phyloP scores from a whole-genome alignment of 2,797 vertebrate genomes.

The Poeciliopsis infans region DNA sequence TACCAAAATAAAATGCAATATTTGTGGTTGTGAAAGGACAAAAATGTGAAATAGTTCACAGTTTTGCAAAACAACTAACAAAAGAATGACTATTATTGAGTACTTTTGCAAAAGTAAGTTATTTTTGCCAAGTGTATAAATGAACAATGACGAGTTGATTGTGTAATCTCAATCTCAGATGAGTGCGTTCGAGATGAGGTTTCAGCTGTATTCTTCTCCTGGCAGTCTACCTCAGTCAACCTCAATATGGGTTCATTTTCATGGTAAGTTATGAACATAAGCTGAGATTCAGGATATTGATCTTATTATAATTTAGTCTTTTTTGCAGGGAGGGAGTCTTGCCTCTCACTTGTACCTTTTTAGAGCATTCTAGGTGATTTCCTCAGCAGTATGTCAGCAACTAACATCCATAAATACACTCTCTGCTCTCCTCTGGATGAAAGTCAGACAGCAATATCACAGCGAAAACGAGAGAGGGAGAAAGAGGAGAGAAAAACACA shows the following conservation, averaged over 20 bases:
- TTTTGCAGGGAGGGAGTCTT: constrained; percentile 17
- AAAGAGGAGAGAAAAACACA: constrained; percentile 22
- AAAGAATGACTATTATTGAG: too few relatives aligned
- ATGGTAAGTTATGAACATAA: constrained; percentile 24
- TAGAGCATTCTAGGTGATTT: constrained; percentile 49
- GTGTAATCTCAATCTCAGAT: not conserved
- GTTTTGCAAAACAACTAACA: too few relatives aligned
- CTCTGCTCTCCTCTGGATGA: constrained; percentile 38
- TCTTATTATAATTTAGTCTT: constrained; percentile 10
- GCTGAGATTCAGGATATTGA: constrained; percentile 36
- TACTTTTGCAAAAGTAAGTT: not conserved
- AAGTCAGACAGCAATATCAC: constrained; percentile 56
- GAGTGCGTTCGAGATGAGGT: constrained; percentile 28
- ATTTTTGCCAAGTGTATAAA: not conserved
- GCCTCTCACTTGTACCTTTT: constrained; percentile 23
- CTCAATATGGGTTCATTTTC: constrained; percentile 39
- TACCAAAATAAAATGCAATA: not conserved
- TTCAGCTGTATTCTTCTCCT: constrained; percentile 25
- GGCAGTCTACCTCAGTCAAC: constrained; percentile 43
- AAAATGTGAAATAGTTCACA: not conserved
- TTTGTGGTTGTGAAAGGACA: not conserved
- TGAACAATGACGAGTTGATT: not conserved
- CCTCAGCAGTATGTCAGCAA: constrained; percentile 58
- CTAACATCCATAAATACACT: constrained; percentile 57
- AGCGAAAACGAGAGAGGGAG: constrained; percentile 8